Base-by-base conservation (phyloP, 1,140 invertebrate genomes). In the Pseudomyrmex gracilis region DNA sequence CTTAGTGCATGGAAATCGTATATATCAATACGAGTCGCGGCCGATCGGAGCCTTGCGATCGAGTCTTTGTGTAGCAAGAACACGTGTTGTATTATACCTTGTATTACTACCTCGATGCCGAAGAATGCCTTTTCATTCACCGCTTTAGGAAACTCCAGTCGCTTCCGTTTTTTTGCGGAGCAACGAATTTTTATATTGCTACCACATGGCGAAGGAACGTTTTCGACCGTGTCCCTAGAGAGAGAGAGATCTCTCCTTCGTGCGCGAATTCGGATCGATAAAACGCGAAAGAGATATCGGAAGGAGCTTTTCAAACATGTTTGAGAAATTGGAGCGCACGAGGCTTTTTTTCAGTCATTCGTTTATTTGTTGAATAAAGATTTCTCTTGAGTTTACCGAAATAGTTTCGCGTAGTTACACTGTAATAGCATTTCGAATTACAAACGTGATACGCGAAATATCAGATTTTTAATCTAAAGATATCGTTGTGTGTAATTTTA, bases 1-100 rank as follows among this genome's bases (percentile, higher is more conserved):
- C 66, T 87, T 88, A 88, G 87, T 87, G 87, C 87, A 88, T 88
- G 87, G 77, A 77, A 58, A 82, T 82, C 84, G 82, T 82, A 67
- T 74, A 80, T 80, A 61, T 70, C 47, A 55, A 77, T 58, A 45
- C 61, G 70, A 82, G 66, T 82, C 66, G 73, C 61, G 66, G 53
- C 61, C 84, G 24, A 73, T 82, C 55, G 34, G 15, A 53, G 70
- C 49, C 64, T 45, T 45, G 74, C 84, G 85, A 87, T 82, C 82
- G 51, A 73, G 60, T 87, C 55, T 82, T 82, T 87, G 86, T 87
- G 86, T 87, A 87, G 85, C 82, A 73, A 87, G 78, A 83, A 77
- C 73, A 77, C 73, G 73, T 80, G 70, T 70, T 67, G 83, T 87
- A 85, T 87, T 87, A 85, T 87, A 82, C 2, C 67, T 61, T 63